Base-by-base conservation (phyloP, 1,140 invertebrate genomes). In the Neotoxoptera formosana region DNA sequence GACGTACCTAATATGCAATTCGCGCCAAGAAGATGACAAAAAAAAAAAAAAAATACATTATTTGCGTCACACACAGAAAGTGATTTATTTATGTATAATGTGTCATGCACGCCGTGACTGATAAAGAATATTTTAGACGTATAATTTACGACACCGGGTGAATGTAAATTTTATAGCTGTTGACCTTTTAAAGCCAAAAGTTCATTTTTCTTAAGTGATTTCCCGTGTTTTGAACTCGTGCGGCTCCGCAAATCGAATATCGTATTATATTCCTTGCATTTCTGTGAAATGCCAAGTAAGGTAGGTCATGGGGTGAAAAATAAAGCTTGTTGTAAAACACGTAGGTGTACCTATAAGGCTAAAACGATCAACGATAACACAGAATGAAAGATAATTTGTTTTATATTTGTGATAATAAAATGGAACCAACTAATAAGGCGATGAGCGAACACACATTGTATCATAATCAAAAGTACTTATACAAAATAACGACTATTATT, bases 171-270 rank as follows among this genome's bases (percentile, higher is more conserved):
- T n/a, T 76, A 76, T 34, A n/a, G 60, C n/a, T 76, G 30, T 76
- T 76, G 60, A 76, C 60, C 60, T 76, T 76, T 76, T 76, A n/a
- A 30, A 76, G 60, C 17, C 60, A n/a, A 76, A 76, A 76, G 60
- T 76, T 76, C 30, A n/a, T 76, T 76, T 76, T 76, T n/a, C 30
- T 76, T 76, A 76, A 76, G 60, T 76, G 60, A 76, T 76, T 76
- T 76, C 60, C 23, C 60, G 30, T 76, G 60, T 76, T 76, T 76
- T 76, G 30, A n/a, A n/a, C 30, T n/a, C n/a, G 30, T 23, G 60
- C 14, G 60, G 30, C 14, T 76, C 4, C 60, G 30, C n/a, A 76
- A 76, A 76, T 76, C n/a, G 30, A 34, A 76, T 76, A 34, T 11
- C 14, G 17, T 76, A n/a, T 76, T 76, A 76, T 76, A 76, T n/a